These are phyloP conservation scores for Plutomurus gul DNA, from an alignment of 1,140 invertebrate species.

Conservation along the genomic window DNA sequence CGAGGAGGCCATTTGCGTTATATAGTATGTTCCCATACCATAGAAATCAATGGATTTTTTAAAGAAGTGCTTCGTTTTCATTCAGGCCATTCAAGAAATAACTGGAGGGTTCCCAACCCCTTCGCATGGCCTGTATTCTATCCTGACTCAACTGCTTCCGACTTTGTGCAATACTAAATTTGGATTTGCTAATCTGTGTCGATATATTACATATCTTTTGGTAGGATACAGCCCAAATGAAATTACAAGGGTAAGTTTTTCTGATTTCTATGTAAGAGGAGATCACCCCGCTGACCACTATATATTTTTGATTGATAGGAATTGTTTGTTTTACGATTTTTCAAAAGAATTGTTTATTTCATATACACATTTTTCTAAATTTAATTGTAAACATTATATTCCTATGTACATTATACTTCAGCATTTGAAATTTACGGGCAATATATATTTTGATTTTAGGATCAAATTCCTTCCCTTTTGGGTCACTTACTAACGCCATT, in stretches of 20 bases:
- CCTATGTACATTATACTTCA: not conserved
- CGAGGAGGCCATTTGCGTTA: not conserved
- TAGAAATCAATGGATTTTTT: too few relatives aligned
- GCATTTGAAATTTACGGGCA: too few relatives aligned
- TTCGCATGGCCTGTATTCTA: not conserved
- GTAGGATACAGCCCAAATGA: not conserved
- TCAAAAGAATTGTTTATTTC: not conserved
- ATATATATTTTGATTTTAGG: not conserved
- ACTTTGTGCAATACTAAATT: not conserved
- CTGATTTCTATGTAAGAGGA: too few relatives aligned
- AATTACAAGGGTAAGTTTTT: not conserved
- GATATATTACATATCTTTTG: not conserved
- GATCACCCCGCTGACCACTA: too few relatives aligned
- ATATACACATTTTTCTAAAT: not conserved
- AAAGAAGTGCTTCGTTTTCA: too few relatives aligned
- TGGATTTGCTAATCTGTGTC: not conserved
- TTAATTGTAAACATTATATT: too few relatives aligned
- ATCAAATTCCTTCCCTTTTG: not conserved
- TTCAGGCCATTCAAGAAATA: not conserved
- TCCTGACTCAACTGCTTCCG: not conserved
- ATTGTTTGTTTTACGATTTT: not conserved
- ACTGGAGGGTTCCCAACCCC: constrained; percentile 3
- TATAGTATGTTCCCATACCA: too few relatives aligned
- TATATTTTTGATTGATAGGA: not conserved
- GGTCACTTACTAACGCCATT: not conserved